A percentile compares a stretch with the other conserved stretches of the same genome.
Evolutionary conservation across 2,113 vertebrate species (phyloP).

Genomic region (Sturnus vulgaris): DNA sequence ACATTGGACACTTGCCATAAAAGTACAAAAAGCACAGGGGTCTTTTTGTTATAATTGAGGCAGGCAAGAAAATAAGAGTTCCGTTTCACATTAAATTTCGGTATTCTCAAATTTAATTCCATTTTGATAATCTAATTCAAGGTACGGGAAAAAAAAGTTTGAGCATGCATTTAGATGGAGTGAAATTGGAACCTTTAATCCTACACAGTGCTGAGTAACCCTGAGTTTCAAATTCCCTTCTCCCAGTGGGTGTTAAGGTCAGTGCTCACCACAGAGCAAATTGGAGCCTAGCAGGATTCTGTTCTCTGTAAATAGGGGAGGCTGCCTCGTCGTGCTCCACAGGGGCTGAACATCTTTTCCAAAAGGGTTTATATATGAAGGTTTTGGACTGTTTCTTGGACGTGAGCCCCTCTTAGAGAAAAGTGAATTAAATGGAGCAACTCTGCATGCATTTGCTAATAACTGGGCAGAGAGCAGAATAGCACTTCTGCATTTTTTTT

Average conservation of each 20-base stretch:
- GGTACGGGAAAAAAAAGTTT: neutral
- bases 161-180: neutral
- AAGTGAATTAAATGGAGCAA: neutral
- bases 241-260: neutral
- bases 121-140: constrained; percentile 18
- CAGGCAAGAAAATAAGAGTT: neutral
- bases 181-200: neutral
- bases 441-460: neutral
- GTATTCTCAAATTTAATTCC: neutral
- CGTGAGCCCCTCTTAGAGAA: neutral
- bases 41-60: neutral
- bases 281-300: neutral
- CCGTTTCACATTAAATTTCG: neutral
- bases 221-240: neutral
- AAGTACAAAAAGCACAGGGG: neutral
- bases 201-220: neutral
- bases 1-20: neutral
- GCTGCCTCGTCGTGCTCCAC: neutral
- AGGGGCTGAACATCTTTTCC: neutral
- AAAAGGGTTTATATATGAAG: neutral
- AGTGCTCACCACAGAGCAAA: neutral
- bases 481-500: neutral
- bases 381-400: neutral
- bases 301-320: neutral
- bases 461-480: neutral